Conservation (phyloP, 2,113 vertebrate species). For the Psephotus haematonotus region DNA sequence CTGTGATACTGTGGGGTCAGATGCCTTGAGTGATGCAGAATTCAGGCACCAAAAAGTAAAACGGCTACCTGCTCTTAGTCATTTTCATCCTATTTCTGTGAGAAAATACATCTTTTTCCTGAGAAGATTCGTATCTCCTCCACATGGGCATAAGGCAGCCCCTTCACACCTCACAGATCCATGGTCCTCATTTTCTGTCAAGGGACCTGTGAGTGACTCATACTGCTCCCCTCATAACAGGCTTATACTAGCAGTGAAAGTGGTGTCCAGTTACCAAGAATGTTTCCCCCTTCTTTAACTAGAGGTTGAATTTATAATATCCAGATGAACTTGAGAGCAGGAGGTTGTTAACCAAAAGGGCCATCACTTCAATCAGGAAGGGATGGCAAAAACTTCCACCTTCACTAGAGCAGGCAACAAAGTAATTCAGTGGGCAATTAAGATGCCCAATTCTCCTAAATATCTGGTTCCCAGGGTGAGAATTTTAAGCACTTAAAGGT, state of each 20-base stretch:
- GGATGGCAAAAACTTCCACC: neutral
- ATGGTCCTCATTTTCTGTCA: neutral
- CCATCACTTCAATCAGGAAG: neutral
- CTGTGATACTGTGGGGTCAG: too few relatives aligned
- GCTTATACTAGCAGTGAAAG: neutral
- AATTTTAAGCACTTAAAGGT: neutral
- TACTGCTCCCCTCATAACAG: accelerated
- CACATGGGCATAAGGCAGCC: neutral
- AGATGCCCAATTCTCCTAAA: neutral
- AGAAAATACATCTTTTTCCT: neutral
- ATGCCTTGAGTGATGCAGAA: neutral
- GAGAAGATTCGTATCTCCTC: neutral
- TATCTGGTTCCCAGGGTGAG: neutral
- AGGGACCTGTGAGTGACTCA: neutral
- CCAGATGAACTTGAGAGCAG: neutral
- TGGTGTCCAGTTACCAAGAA: neutral
- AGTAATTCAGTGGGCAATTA: neutral
- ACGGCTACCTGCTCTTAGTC: neutral
- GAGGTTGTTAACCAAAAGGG: neutral
- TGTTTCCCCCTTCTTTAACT: neutral
- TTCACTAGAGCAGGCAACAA: neutral
- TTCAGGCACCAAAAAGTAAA: neutral
- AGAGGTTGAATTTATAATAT: neutral
- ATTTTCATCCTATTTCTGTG: neutral
- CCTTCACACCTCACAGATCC: neutral